phyloP scores from a whole-genome alignment of 1,140 invertebrate species.

The Drosophila ercepeae region DNA sequence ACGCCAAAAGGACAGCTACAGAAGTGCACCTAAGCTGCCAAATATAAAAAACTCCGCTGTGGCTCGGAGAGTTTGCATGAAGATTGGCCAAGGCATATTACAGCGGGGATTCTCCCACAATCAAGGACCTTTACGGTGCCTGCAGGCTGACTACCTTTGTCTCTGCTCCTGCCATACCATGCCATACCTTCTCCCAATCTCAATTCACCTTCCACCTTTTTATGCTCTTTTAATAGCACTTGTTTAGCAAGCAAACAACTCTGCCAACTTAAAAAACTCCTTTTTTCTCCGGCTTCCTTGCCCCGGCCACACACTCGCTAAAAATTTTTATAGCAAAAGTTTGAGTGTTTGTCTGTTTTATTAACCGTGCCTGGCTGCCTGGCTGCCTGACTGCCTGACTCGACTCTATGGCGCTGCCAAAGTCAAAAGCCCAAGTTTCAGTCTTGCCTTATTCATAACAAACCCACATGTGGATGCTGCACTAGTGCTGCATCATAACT shows the following conservation, averaged over 20 bases:
- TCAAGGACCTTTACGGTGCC: slow-evolving; percentile 59
- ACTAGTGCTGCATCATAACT: slow-evolving; percentile 24
- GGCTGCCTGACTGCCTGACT: slow-evolving; percentile 13
- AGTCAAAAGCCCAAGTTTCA: slow-evolving; percentile 61
- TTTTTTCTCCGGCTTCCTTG: slow-evolving; percentile 15
- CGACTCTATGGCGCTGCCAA: slow-evolving; percentile 35
- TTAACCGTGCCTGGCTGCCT: slow-evolving; percentile 64
- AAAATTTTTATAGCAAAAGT: slow-evolving; percentile 82
- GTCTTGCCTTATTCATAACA: slow-evolving; percentile 71
- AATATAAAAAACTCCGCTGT: slow-evolving; percentile 53
- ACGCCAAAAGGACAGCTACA: slow-evolving; percentile 63
- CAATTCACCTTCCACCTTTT: slow-evolving; percentile 68
- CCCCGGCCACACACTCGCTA: slow-evolving; percentile 24
- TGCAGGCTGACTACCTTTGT: slow-evolving; percentile 22
- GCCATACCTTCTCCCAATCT: slow-evolving; percentile 13
- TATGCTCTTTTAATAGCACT: slow-evolving; percentile 80
- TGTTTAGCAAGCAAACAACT: slow-evolving; percentile 81
- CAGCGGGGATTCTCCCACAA: slow-evolving; percentile 16
- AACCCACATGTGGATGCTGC: slow-evolving; percentile 42
- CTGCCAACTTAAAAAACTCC: slow-evolving; percentile 70
- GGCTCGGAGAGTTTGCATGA: slow-evolving; percentile 37
- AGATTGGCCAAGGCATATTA: slow-evolving; percentile 57
- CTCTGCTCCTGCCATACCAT: not conserved
- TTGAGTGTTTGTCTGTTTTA: slow-evolving; percentile 83
- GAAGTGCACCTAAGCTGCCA: slow-evolving; percentile 73